These are phyloP conservation scores for Pelusios castaneus DNA, from an alignment of 2,113 vertebrate species.

Conservation along the genomic window DNA sequence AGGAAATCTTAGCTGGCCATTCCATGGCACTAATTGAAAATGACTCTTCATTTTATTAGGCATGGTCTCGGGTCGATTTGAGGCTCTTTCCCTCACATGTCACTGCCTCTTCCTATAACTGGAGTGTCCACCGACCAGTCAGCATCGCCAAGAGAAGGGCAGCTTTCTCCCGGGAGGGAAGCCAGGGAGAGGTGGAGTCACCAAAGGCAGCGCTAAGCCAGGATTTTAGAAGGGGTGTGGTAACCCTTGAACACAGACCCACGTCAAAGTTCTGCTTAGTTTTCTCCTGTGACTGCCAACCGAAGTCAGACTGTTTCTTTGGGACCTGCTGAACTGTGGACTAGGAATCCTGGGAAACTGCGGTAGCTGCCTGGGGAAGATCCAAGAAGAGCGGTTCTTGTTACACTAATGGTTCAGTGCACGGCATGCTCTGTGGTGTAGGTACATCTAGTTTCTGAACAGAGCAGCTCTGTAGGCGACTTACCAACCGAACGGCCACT, in stretches of 20 bases:
- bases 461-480: background rate
- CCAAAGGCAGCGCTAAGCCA: background rate
- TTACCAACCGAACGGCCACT: background rate
- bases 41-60: background rate
- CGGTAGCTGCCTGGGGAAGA: background rate
- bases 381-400: background rate
- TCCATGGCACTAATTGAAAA: background rate
- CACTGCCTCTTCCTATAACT: background rate
- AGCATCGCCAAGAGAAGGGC: background rate
- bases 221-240: background rate
- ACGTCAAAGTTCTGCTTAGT: background rate
- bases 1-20: background rate
- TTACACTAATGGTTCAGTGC: too few relatives aligned
- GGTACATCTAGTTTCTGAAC: fast-evolving
- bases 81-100: background rate
- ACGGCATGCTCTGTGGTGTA: fast-evolving
- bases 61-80: background rate
- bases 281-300: background rate
- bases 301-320: fast-evolving
- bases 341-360: background rate
- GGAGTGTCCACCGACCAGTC: background rate
- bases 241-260: fast-evolving
- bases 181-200: background rate
- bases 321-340: background rate
- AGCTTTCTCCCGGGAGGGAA: background rate